Conservation (phyloP, 1,140 invertebrate species). For the Ostrea edulis region DNA sequence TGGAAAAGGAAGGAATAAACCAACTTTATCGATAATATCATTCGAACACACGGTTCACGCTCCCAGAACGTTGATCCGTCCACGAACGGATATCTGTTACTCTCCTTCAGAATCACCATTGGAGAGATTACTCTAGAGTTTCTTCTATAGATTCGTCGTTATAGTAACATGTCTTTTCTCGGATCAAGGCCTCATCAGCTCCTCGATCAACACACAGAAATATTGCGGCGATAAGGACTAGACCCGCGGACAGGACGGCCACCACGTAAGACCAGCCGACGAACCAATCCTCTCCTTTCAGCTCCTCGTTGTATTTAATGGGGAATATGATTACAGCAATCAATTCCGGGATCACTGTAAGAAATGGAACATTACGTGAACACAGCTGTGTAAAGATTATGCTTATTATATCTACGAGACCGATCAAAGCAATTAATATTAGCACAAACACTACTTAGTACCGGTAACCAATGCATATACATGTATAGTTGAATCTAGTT, state of each 20-base stretch:
- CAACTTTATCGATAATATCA: conserved; percentile 26
- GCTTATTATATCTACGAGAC: too few relatives aligned
- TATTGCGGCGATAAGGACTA: not conserved
- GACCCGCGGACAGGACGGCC: not conserved
- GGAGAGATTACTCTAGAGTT: conserved; percentile 12
- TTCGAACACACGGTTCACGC: conserved; percentile 21
- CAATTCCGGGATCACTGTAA: conserved; percentile 31
- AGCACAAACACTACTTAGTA: too few relatives aligned
- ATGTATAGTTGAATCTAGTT: too few relatives aligned
- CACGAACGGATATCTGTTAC: not conserved
- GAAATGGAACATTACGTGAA: not conserved
- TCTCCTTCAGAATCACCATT: not conserved
- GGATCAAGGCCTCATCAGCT: conserved; percentile 5
- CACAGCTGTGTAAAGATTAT: too few relatives aligned
- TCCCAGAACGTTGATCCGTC: not conserved
- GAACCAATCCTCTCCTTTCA: not conserved
- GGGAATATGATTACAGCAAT: conserved; percentile 23
- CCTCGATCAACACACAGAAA: conserved; percentile 15
- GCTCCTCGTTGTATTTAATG: conserved; percentile 25
- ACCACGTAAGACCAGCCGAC: conserved; percentile 17
- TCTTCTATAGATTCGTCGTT: conserved; percentile 26
- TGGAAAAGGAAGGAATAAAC: not conserved
- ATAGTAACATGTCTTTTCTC: conserved; percentile 22
- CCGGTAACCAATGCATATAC: too few relatives aligned
- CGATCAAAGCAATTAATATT: too few relatives aligned